phyloP scores from a whole-genome alignment of 2,797 vertebrate genomes.

The Streptopelia turtur region DNA sequence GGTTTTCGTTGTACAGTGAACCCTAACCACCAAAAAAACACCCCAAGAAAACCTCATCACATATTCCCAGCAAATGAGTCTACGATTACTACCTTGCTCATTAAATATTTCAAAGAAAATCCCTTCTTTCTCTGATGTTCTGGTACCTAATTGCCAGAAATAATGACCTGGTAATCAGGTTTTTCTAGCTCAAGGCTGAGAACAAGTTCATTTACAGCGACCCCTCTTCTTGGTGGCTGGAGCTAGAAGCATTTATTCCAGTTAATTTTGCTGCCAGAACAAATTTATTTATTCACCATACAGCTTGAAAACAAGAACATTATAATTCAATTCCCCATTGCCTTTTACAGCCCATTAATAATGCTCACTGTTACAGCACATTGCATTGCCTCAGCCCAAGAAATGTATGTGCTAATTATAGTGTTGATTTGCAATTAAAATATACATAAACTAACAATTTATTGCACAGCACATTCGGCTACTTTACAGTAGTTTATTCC shows the following conservation, averaged over 20 bases:
- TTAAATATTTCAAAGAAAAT: slow-evolving; percentile 41
- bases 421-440: slow-evolving; percentile 22
- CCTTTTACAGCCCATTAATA: slow-evolving; percentile 52
- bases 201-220: neutral
- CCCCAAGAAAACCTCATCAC: neutral
- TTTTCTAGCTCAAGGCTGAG: slow-evolving; percentile 25
- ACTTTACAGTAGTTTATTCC: neutral
- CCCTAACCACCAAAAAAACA: neutral
- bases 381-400: neutral
- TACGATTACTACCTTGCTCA: neutral
- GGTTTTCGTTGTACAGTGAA: neutral
- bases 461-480: neutral
- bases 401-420: neutral
- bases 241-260: slow-evolving; percentile 26
- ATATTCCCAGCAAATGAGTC: slow-evolving; percentile 14
- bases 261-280: slow-evolving; percentile 47
- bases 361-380: neutral
- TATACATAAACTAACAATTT: neutral
- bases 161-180: neutral
- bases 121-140: neutral
- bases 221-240: slow-evolving; percentile 2
- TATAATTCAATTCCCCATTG: slow-evolving; percentile 36
- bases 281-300: slow-evolving; percentile 45
- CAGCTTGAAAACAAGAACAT: slow-evolving; percentile 54
- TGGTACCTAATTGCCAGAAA: slow-evolving; percentile 51